phyloP scores from a whole-genome alignment of 1,140 invertebrate species.

The Bathynomus jamesi region DNA sequence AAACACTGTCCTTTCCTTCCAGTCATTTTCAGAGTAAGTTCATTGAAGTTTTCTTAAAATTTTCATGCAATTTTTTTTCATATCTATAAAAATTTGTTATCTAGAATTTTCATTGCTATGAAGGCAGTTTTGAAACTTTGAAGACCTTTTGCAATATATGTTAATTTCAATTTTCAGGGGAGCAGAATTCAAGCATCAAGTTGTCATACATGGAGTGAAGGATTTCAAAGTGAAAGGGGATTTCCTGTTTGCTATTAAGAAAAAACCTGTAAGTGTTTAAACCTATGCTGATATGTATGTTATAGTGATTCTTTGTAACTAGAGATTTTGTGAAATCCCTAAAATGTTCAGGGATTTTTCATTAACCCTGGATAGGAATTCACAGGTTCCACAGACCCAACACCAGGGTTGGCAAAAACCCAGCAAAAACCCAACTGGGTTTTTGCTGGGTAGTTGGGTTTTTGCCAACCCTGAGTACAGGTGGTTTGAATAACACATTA shows the following conservation, averaged over 20 bases:
- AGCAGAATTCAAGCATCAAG: neutral
- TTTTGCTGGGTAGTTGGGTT: no score
- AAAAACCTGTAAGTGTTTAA: neutral
- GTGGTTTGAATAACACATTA: no score
- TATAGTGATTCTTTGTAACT: no score
- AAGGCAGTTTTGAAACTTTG: neutral
- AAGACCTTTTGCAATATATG: neutral
- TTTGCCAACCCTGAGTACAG: no score
- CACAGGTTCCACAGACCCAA: no score
- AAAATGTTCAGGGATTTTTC: no score
- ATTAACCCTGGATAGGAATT: no score
- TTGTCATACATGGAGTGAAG: constrained; percentile 2
- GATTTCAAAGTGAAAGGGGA: constrained; percentile 6
- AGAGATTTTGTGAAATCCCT: no score
- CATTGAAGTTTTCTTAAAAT: neutral
- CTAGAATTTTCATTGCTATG: neutral
- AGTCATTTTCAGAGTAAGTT: constrained; percentile 1
- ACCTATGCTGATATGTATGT: no score
- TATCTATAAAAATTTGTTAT: neutral
- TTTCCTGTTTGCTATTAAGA: constrained; percentile 6
- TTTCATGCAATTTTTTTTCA: neutral
- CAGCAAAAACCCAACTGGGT: no score
- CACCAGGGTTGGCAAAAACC: no score
- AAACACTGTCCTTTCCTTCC: constrained; percentile 1
- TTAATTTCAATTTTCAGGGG: constrained; percentile 1